A percentile compares a stretch with the other conserved stretches of the same genome.
Conservation (phyloP, 1,140 invertebrate genomes). For the Whitmania pigra region DNA sequence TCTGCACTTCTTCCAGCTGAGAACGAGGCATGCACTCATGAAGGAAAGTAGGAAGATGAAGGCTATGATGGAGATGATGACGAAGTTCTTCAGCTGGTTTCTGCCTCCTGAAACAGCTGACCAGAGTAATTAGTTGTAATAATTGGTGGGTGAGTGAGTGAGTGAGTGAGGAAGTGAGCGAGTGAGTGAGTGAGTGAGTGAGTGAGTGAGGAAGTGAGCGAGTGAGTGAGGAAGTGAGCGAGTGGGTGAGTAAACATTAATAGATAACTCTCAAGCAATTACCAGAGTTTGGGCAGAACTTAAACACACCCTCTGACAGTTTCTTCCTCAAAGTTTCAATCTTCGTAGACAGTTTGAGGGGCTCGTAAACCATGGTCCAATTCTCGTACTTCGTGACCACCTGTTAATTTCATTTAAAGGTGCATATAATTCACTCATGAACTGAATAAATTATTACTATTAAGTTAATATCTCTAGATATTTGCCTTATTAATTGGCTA, state of each 20-base stretch:
- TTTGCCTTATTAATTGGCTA: too few relatives aligned
- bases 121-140: too few relatives aligned
- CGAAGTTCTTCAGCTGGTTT: neutral
- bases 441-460: too few relatives aligned
- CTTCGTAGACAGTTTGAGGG: too few relatives aligned
- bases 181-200: conserved; percentile 11
- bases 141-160: neutral
- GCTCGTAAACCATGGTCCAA: too few relatives aligned
- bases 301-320: neutral
- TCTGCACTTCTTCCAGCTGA: neutral
- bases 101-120: neutral
- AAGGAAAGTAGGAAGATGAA: neutral
- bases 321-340: neutral
- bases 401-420: too few relatives aligned
- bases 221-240: too few relatives aligned
- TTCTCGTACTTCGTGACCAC: neutral
- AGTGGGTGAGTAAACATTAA: too few relatives aligned
- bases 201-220: neutral
- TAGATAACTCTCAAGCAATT: too few relatives aligned
- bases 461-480: too few relatives aligned
- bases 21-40: neutral
- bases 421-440: too few relatives aligned
- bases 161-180: neutral
- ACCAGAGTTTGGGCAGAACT: neutral
- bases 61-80: neutral